A percentile compares a stretch with the other conserved stretches of the same genome.
These are phyloP conservation scores for Eupsilia transversa DNA, from an alignment of 2,888 invertebrate genomes.

Conservation along the genomic window DNA sequence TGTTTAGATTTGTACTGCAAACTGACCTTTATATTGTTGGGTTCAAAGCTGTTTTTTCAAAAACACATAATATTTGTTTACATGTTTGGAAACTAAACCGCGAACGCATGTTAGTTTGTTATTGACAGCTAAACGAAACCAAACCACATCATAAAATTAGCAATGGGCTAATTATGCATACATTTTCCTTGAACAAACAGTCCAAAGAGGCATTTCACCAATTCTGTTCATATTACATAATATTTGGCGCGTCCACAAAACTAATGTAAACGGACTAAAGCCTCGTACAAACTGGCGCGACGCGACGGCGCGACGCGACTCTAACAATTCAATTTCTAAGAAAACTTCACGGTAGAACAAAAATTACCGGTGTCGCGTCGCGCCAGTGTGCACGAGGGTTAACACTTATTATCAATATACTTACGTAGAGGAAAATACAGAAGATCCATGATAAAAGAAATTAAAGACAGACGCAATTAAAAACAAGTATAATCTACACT, in stretches of 20 bases:
- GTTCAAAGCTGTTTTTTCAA: neutral
- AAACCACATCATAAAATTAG: slow-evolving; percentile 12
- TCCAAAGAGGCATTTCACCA: slow-evolving; percentile 26
- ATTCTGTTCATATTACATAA: slow-evolving; percentile 35
- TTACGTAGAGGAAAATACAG: neutral
- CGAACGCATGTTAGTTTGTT: neutral
- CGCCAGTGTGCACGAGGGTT: no score
- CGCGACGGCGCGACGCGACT: no score
- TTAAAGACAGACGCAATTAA: no score
- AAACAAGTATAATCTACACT: no score
- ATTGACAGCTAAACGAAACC: slow-evolving; percentile 20
- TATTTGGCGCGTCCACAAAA: slow-evolving; percentile 22
- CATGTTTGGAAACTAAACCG: neutral
- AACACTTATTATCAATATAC: neutral
- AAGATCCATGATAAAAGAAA: neutral
- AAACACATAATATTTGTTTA: neutral
- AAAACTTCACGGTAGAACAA: no score
- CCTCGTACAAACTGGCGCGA: no score
- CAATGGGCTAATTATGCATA: neutral
- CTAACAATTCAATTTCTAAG: no score
- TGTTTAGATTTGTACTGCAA: neutral
- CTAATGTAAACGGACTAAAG: slow-evolving; percentile 3
- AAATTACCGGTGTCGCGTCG: no score
- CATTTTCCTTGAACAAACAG: slow-evolving; percentile 32
- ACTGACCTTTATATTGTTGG: neutral